These are phyloP conservation scores for Lasiurus cinereus DNA, from an alignment of 2,113 vertebrate genomes.

Conservation along the genomic window DNA sequence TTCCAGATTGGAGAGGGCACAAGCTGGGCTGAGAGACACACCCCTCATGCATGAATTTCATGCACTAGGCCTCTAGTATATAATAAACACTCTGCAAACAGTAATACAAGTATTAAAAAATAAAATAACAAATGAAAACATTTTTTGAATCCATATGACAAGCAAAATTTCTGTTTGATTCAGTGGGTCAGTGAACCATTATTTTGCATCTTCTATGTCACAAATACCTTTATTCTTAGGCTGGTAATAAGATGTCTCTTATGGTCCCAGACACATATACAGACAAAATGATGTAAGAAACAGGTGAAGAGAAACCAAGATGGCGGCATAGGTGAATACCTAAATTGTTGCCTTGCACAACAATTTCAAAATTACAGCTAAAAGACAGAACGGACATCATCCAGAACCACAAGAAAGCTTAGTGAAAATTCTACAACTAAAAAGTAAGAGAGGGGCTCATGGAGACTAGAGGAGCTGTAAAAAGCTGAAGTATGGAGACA, in stretches of 20 bases:
- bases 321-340: no score
- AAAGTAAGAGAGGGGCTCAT: no score
- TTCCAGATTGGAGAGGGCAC: no score
- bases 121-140: slow-evolving; percentile 8
- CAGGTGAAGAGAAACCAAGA: not conserved
- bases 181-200: not conserved
- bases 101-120: not conserved
- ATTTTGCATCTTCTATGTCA: not conserved
- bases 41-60: no score
- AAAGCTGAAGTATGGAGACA: no score
- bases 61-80: not conserved
- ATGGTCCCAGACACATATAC: not conserved
- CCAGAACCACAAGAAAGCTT: no score
- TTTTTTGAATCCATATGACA: not conserved
- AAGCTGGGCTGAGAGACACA: no score
- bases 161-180: not conserved
- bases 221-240: not conserved
- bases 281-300: not conserved
- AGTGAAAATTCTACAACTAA: no score
- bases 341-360: no score
- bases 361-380: no score
- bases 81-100: not conserved
- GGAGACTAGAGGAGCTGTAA: no score
- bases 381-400: no score
- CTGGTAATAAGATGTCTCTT: not conserved